Base-by-base conservation (phyloP, 2,888 invertebrate genomes). In the Halictus quadricinctus region DNA sequence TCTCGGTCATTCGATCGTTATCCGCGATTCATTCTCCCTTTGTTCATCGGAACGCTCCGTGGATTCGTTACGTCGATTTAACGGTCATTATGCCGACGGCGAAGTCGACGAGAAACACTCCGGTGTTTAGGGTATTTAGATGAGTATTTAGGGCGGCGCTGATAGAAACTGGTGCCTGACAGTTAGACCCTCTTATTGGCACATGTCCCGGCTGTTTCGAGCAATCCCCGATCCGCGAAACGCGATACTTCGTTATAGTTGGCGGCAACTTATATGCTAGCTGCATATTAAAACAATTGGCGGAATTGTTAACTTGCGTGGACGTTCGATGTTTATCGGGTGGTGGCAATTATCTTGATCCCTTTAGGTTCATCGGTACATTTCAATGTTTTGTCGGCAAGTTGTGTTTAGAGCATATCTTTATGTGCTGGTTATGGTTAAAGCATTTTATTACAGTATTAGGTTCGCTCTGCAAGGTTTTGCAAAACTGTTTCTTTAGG, bases 111-210 rank as follows among this genome's bases (percentile, higher is more conserved):
- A n/a, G n/a, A 12, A 58, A 10, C n/a, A 58, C 58, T 58, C 12
- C n/a, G 58, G 58, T n/a, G n/a, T 58, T 58, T n/a, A n/a, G n/a
- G n/a, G 58, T n/a, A 58, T 58, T 58, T 58, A 58, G 58, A 58
- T 12, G 58, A 58, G 58, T 58, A 58, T 21, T 58, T 58, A n/a
- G 58, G n/a, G n/a, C n/a, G 58, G 12, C n/a, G 58, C 58, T n/a
- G 58, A 58, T n/a, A 58, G 58, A 58, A 58, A n/a, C 58, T 10
- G 58, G n/a, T 58, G 58, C 58, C 21, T n/a, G 58, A 58, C 12
- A n/a, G 58, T n/a, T 58, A 58, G 58, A n/a, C 58, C 58, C n/a
- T 66, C 36, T 70, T n/a, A 21, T 21, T 69, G 79, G 29, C 66
- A 29, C 43, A 60, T 58, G 58, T 58, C 58, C n/a, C 58, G 58